Percentiles rank a stretch among this genome's conserved stretches.
Conservation (phyloP, 2,888 invertebrate species). For the Yponomeuta sedellus region DNA sequence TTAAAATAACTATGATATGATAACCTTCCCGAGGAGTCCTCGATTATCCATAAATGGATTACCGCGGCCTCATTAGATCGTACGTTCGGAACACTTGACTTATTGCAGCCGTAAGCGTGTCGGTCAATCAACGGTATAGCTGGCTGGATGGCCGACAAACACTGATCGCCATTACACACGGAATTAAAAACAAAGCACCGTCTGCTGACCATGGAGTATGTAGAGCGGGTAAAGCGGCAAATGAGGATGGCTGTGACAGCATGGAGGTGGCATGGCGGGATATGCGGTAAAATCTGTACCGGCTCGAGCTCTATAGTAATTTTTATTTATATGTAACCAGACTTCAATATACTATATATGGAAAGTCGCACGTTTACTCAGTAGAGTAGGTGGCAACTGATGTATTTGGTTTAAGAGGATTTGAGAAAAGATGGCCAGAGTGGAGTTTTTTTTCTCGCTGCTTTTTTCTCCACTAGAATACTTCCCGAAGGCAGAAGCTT, state of each 20-base stretch:
- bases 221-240: background rate
- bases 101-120: constrained; percentile 12
- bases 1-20: background rate
- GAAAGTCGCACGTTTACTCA: too few relatives aligned
- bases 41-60: constrained; percentile 27
- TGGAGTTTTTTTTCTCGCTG: too few relatives aligned
- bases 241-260: background rate
- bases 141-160: constrained; percentile 4
- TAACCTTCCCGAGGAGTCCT: constrained; percentile 12
- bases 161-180: background rate
- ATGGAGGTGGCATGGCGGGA: background rate
- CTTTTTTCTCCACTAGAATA: too few relatives aligned
- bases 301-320: too few relatives aligned
- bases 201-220: background rate
- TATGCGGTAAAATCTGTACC: background rate
- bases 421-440: too few relatives aligned
- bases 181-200: background rate
- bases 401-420: too few relatives aligned
- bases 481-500: too few relatives aligned
- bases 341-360: too few relatives aligned
- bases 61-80: constrained; percentile 21
- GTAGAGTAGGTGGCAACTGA: too few relatives aligned
- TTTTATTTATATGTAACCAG: too few relatives aligned
- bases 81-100: constrained; percentile 9
- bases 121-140: constrained; percentile 29